Base-by-base conservation (phyloP, 2,113 vertebrate genomes). In the Cottus gobio region DNA sequence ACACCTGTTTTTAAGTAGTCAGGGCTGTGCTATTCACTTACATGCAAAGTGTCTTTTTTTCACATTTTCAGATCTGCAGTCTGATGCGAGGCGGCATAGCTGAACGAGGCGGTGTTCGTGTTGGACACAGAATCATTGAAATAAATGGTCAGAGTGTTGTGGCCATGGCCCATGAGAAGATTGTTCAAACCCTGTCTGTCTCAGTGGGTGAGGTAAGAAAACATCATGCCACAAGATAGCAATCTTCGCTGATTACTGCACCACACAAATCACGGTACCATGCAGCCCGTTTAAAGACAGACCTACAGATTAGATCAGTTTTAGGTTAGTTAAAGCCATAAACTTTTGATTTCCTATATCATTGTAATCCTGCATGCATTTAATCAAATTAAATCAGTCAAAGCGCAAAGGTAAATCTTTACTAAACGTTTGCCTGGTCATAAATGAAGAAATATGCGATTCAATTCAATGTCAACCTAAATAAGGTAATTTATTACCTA, bases 141-240 rank as follows among this genome's bases (percentile, higher is more conserved):
- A 99, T 99, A 93, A 99, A 99, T 0, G 96, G 98, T 75, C 98
- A 99, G 94, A 99, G 98, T 0, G 98, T 99, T 11, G 98, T 99
- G 80, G 98, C 98, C 34, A 99, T 98, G 4, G 96, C 98, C 20
- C 98, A 99, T 0, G 98, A 99, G 94, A 99, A 99, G 96, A 99
- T 99, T 22, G 98, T 99, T 22, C 98, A 99, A 80, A 98, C 97
- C 18, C 62, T 99, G 90, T 99, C 98, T 13, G 97, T 98, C 83
- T 99, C 98, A 0, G 97, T 99, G 37, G 97, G 98, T 85, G 98
- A 99, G 97, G 98, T 99, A 94, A 91, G 91, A 80, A 63, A 30
- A 26, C 36, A n/a, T 50, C 12, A 20, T 70, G 66, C 66, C 73
- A 72, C 75, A 86, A 77, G 75, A 80, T 58, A 63, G 72, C 77